Conservation (phyloP, 2,113 vertebrate genomes). For the Hippopotamus amphibius region DNA sequence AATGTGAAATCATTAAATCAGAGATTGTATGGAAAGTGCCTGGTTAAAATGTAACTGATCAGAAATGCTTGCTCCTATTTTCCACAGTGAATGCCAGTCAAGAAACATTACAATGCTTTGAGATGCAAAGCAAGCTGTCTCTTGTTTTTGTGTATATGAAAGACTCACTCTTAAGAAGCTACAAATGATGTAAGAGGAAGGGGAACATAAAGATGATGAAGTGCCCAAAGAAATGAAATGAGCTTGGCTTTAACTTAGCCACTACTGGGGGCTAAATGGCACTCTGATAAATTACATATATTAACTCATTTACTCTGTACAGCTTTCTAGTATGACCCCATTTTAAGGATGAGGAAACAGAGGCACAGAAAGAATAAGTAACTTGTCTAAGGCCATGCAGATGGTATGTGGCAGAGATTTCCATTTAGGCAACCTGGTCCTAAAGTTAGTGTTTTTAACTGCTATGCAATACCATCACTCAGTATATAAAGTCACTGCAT, state of each 20-base stretch:
- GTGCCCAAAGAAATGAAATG: background rate
- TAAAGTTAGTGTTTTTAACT: background rate
- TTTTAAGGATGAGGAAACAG: constrained; percentile 25
- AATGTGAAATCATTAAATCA: background rate
- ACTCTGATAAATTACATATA: background rate
- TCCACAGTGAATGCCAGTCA: background rate
- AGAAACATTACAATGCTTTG: background rate
- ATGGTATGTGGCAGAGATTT: background rate
- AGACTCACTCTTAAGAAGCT: background rate
- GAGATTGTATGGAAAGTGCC: background rate
- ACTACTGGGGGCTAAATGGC: background rate
- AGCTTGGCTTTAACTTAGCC: background rate
- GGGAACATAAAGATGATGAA: background rate
- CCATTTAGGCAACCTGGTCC: background rate
- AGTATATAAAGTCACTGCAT: background rate
- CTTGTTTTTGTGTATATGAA: background rate
- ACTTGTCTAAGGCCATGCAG: background rate
- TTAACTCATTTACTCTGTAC: background rate
- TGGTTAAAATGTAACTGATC: background rate
- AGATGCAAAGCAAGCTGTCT: background rate
- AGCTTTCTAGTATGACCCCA: background rate
- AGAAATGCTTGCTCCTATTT: background rate
- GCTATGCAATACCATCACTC: background rate
- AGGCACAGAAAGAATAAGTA: background rate
- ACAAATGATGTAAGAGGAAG: background rate